Conservation (phyloP, 2,888 invertebrate genomes). For the Tetheella fluctuosa region DNA sequence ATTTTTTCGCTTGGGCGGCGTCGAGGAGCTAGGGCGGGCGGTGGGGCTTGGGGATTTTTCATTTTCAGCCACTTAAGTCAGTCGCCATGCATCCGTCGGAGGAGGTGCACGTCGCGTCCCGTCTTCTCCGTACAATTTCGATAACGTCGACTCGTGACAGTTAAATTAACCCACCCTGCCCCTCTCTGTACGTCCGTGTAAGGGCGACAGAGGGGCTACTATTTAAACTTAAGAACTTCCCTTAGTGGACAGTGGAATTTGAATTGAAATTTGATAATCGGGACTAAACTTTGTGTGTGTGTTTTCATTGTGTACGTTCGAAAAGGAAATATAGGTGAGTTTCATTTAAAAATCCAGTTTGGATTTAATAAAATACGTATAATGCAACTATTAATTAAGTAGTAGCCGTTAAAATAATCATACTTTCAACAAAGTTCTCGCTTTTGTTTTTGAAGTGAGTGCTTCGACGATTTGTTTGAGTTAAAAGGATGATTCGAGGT, state of each 20-base stretch:
- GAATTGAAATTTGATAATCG: conserved; percentile 17
- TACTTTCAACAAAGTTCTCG: not conserved
- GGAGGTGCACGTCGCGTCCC: conserved; percentile 52
- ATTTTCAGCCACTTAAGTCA: conserved; percentile 40
- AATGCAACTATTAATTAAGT: not conserved
- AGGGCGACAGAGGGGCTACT: conserved; percentile 28
- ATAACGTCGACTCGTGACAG: conserved; percentile 30
- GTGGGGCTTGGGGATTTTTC: conserved; percentile 43
- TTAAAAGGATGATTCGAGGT: not conserved
- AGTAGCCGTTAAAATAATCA: not conserved
- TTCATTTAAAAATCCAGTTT: not conserved
- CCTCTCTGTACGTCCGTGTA: conserved; percentile 14
- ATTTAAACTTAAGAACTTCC: conserved; percentile 19
- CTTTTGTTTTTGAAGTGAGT: not conserved
- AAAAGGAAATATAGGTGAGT: conserved; percentile 6
- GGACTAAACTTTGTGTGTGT: conserved; percentile 11
- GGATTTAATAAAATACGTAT: not conserved
- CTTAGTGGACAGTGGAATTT: conserved; percentile 24
- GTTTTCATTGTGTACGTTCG: conserved; percentile 8
- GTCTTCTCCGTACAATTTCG: conserved; percentile 23
- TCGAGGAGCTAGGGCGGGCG: conserved; percentile 70
- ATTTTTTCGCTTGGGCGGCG: conserved; percentile 70
- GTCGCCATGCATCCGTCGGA: conserved; percentile 62
- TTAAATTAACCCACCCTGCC: conserved; percentile 32
- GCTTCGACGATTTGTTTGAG: not conserved